Evolutionary conservation across 2,888 invertebrate species (phyloP).

Genomic region (Meteorus colon): DNA sequence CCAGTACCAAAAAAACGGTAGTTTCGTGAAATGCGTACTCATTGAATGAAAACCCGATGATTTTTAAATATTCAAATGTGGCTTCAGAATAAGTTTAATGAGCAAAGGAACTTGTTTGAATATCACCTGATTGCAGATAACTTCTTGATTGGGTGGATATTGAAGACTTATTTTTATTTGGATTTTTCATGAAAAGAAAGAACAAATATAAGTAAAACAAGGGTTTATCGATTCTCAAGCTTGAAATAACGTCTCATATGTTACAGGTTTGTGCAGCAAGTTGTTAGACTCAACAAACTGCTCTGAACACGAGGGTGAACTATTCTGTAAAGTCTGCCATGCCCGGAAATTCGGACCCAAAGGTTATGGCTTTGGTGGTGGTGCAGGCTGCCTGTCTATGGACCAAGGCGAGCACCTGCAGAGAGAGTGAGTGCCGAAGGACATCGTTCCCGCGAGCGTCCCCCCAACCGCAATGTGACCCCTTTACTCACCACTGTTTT

Average conservation of each 20-base stretch:
- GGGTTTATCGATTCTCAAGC: neutral
- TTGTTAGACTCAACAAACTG: conserved; percentile 99
- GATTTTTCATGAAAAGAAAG: neutral
- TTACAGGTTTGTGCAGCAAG: conserved; percentile 94
- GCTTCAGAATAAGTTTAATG: no score
- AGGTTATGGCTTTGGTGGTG: conserved; percentile 98
- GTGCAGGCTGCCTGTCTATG: conserved; percentile 97
- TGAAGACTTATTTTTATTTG: no score
- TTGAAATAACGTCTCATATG: conserved; percentile 34
- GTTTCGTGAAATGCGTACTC: no score
- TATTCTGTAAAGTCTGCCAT: conserved; percentile 98
- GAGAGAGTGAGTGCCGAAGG: conserved; percentile 82
- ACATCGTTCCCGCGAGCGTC: conserved; percentile 60
- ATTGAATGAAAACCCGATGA: no score
- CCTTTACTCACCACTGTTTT: conserved; percentile 42
- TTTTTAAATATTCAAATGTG: no score
- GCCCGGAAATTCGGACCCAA: conserved; percentile 98
- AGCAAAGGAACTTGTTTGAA: no score
- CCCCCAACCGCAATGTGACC: conserved; percentile 65
- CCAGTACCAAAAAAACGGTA: no score
- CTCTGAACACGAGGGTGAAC: conserved; percentile 96
- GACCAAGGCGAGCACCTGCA: conserved; percentile 94
- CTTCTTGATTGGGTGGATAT: no score
- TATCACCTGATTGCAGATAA: no score
- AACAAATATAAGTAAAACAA: neutral